These are phyloP conservation scores for Cassiopea xamachana DNA, from an alignment of 30 jellyfish, hydroid and myxozoan genomes.

Conservation along the genomic window DNA sequence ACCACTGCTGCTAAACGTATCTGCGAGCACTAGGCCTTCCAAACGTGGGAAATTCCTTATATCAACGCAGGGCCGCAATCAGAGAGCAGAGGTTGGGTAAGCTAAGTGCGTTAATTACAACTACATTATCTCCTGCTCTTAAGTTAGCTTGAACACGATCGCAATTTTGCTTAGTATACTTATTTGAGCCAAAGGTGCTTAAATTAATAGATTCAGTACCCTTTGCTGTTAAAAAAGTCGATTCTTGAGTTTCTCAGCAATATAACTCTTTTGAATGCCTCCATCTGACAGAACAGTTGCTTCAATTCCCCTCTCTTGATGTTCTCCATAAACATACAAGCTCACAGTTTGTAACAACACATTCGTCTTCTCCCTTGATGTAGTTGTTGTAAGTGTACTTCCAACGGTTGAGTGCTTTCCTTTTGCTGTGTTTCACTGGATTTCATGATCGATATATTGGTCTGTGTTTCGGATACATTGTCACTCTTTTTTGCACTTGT, in stretches of 20 bases:
- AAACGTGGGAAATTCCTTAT: conserved; percentile 36
- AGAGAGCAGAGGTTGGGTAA: conserved; percentile 15
- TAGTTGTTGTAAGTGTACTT: not conserved
- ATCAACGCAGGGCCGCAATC: conserved; percentile 28
- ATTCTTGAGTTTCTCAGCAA: conserved; percentile 45
- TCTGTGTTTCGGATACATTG: not conserved
- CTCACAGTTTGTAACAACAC: conserved; percentile 59
- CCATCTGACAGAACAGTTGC: conserved; percentile 43
- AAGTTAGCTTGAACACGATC: conserved; percentile 23
- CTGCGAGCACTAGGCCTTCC: conserved; percentile 49
- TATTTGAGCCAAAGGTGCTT: conserved; percentile 60
- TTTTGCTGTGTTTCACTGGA: not conserved
- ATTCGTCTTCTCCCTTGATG: not conserved
- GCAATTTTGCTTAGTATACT: conserved; percentile 25
- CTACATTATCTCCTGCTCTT: conserved; percentile 28
- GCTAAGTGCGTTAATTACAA: conserved; percentile 8
- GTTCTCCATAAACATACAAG: conserved; percentile 54
- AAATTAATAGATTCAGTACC: conserved; percentile 30
- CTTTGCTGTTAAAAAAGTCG: conserved; percentile 21
- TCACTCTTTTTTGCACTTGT: not conserved
- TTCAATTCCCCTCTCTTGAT: not conserved
- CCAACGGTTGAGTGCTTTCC: not conserved
- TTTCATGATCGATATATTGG: not conserved
- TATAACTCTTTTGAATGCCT: conserved; percentile 58
- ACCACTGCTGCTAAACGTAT: conserved; percentile 12